Evolutionary conservation across 2,888 invertebrate genomes (phyloP), one percentile per base, ranked within the genome.

Genomic region (Tachina fera): DNA sequence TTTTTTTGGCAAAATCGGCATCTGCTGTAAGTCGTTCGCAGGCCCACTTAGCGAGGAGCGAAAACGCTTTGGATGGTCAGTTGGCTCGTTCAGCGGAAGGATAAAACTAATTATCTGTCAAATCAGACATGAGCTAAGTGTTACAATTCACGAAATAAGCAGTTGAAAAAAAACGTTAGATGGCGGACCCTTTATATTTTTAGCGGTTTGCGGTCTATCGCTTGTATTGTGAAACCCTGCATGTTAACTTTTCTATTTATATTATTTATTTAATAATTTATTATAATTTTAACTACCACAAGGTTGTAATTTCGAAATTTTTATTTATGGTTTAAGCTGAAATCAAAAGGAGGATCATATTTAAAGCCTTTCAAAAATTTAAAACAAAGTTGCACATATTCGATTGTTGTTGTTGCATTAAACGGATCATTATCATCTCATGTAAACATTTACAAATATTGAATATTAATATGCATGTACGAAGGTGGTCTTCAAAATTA

Each of bases 301-400:
- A 84, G 80, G 84, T 70, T 75, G 65, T 70, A 70, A 58, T 65
- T 84, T 75, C 80, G 71, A 71, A 80, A 84, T 75, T 65, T 16
- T 77, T 76, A 56, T 71, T 82, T 82, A 76, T 82, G 82, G 49
- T 71, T 76, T 76, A 14, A 13, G 43, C 43, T 49, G 60, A 58
- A 70, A 68, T 51, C 53, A 53, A 51, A 51, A 79, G 43, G 14
- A 43, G 19, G 51, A 65, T 65, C 58, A 19, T 9, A 14, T 79
- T 31, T 53, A 47, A 70, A 63, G 43, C 58, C 83, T 83, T 77
- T 83, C 83, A 72, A 65, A 31, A 71, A 65, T 45, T 51, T 68
- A 51, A 11, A 58, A 67, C 72, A 65, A 76, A 58, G 56, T 60
- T 19, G 14, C 53, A 58, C 1, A 6, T 31, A 31, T 58, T 14